Percentiles rank a stretch among this genome's conserved stretches.
These are phyloP conservation scores for Ostrea edulis DNA, from an alignment of 1,140 invertebrate genomes.

Conservation along the genomic window DNA sequence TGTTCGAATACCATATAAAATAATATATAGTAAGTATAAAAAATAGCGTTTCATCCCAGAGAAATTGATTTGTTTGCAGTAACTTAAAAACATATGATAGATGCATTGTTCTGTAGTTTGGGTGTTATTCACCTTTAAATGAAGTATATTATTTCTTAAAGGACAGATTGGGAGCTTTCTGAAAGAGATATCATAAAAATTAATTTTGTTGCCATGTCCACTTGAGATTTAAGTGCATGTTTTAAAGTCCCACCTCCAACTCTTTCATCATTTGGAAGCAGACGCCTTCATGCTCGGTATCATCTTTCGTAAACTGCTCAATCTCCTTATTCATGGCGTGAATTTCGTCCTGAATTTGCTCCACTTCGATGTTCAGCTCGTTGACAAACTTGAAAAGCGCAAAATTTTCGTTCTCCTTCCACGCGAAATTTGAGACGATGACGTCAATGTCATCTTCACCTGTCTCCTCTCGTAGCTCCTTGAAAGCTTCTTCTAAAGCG, in stretches of 20 bases:
- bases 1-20: not conserved
- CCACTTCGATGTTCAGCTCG: constrained; percentile 90
- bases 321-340: constrained; percentile 77
- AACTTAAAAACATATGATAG: too few species aligned
- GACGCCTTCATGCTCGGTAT: constrained; percentile 57
- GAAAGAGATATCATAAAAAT: too few species aligned
- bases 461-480: constrained; percentile 83
- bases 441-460: constrained; percentile 87
- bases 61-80: not conserved
- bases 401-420: constrained; percentile 93
- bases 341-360: constrained; percentile 86
- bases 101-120: too few species aligned
- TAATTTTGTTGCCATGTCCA: too few species aligned
- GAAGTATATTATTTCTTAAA: too few species aligned
- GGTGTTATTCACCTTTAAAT: too few species aligned
- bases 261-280: constrained; percentile 38
- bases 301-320: constrained; percentile 62
- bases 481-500: constrained; percentile 87
- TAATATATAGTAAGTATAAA: not conserved
- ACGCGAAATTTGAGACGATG: constrained; percentile 87
- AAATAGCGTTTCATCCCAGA: not conserved
- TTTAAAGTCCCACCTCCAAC: constrained; percentile 16
- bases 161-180: too few species aligned
- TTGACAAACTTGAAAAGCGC: constrained; percentile 94
- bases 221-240: not conserved